These are phyloP conservation scores for Cheilinus undulatus DNA, from an alignment of 2,113 vertebrate genomes.

Conservation along the genomic window DNA sequence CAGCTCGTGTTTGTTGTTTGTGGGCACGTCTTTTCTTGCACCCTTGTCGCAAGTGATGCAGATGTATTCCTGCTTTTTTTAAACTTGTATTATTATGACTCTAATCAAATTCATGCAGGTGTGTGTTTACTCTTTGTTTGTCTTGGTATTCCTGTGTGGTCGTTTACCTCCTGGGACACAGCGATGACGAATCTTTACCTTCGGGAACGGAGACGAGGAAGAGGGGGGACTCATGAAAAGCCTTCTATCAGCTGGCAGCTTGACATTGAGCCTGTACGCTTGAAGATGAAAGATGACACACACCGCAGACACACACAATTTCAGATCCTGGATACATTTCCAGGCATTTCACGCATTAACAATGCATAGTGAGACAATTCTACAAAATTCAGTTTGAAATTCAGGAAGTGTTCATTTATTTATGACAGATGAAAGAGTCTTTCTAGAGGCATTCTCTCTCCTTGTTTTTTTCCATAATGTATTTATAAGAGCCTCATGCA, in stretches of 20 bases:
- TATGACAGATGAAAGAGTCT: conserved; percentile 43
- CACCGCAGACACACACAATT: conserved; percentile 15
- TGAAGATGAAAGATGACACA: conserved; percentile 64
- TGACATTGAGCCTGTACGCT: conserved; percentile 60
- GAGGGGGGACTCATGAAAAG: conserved; percentile 12
- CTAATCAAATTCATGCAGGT: conserved; percentile 27
- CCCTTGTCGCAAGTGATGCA: conserved; percentile 27
- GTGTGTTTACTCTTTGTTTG: conserved; percentile 27
- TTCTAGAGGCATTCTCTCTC: conserved; percentile 34
- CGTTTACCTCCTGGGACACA: conserved; percentile 35
- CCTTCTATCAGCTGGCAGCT: conserved; percentile 45
- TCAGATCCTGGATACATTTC: conserved; percentile 18
- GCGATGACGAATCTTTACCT: conserved; percentile 47
- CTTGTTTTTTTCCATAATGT: conserved; percentile 41
- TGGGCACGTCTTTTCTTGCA: conserved; percentile 5
- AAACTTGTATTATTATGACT: not conserved
- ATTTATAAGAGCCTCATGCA: conserved; percentile 3
- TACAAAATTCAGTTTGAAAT: conserved; percentile 68
- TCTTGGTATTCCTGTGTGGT: conserved; percentile 40
- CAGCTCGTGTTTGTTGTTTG: conserved; percentile 58
- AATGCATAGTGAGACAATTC: conserved; percentile 52
- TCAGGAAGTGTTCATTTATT: conserved; percentile 59
- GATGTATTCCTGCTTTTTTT: conserved; percentile 16
- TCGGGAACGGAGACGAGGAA: conserved; percentile 1
- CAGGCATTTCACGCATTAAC: conserved; percentile 50